phyloP scores from a whole-genome alignment of 2,888 invertebrate species.

The Sminthurides aquaticus region DNA sequence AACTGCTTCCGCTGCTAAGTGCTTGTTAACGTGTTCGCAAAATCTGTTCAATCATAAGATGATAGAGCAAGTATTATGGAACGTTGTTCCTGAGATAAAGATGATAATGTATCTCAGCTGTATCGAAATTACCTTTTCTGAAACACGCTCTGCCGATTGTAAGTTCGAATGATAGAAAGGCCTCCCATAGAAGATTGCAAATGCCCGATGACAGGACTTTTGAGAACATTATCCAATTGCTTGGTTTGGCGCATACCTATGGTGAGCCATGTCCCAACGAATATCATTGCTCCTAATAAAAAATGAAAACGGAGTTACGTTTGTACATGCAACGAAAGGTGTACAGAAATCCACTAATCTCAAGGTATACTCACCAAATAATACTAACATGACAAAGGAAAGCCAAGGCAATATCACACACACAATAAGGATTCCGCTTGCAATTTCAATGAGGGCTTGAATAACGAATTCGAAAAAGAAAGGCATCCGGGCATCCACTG shows the following conservation, averaged over 20 bases:
- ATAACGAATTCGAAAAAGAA: constrained; percentile 51
- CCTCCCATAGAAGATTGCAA: constrained; percentile 51
- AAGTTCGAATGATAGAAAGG: constrained; percentile 50
- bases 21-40: constrained; percentile 47
- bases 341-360: neutral
- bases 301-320: constrained; percentile 4
- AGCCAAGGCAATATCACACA: constrained; percentile 48
- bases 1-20: constrained; percentile 48
- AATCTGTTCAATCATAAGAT: too few species aligned
- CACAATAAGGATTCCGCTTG: constrained; percentile 47
- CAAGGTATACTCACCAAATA: constrained; percentile 44
- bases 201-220: constrained; percentile 52
- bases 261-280: constrained; percentile 44
- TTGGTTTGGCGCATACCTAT: constrained; percentile 47
- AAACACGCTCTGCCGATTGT: constrained; percentile 47
- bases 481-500: constrained; percentile 52
- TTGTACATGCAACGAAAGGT: too few species aligned
- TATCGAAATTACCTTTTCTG: constrained; percentile 45
- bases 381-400: constrained; percentile 46
- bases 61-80: too few species aligned
- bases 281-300: constrained; percentile 41
- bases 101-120: too few species aligned
- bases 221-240: constrained; percentile 50
- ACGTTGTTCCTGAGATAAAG: too few species aligned
- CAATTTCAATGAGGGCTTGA: constrained; percentile 49